Evolutionary conservation across 2,888 invertebrate species (phyloP), one percentile per base, ranked within the genome.

Genomic region (Willowsia nigromaculata): DNA sequence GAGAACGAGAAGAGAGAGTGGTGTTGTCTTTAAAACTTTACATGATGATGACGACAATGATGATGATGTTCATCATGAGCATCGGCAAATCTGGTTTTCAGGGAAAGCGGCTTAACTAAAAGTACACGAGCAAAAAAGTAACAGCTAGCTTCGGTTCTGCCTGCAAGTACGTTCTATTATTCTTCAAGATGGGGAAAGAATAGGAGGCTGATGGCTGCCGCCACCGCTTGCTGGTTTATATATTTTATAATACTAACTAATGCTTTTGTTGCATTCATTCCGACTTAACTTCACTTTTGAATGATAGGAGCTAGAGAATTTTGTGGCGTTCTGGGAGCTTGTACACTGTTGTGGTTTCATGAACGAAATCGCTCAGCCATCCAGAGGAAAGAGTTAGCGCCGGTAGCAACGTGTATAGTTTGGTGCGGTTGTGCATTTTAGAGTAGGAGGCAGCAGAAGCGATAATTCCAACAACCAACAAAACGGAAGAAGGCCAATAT

Each of bases 81-180:
- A 78, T 81, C 40, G 59, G 78, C 56, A 85, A 80, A 80, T 86
- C 80, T 68, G 56, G 71, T 71, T 81, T 81, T 86, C 86, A 50
- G 33, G 81, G 68, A 81, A 86, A 86, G 86, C 86, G 71, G 86
- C 86, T 86, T 86, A 86, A 65, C 76, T 37, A 85, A 65, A 78
- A 40, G 25, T 30, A 56, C 56, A 56, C 27, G 50, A 56, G 33
- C 22, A 53, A 37, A n/a, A n/a, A 18, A 78, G 68, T 15, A 71
- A 15, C 40, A 43, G 30, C 22, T 25, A 43, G 22, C 43, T 43
- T 71, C 40, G 40, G 22, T 71, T 43, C 33, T 78, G n/a, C 30
- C 18, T 30, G 18, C 18, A 13, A 33, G 30, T 33, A 53, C 22
- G 30, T 78, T 78, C n/a, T 53, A 71, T 71, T 71, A 30, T n/a